Evolutionary conservation across 2,113 vertebrate genomes (phyloP), one percentile per base, ranked within the genome.

Genomic region (Sarotherodon lohbergeri): DNA sequence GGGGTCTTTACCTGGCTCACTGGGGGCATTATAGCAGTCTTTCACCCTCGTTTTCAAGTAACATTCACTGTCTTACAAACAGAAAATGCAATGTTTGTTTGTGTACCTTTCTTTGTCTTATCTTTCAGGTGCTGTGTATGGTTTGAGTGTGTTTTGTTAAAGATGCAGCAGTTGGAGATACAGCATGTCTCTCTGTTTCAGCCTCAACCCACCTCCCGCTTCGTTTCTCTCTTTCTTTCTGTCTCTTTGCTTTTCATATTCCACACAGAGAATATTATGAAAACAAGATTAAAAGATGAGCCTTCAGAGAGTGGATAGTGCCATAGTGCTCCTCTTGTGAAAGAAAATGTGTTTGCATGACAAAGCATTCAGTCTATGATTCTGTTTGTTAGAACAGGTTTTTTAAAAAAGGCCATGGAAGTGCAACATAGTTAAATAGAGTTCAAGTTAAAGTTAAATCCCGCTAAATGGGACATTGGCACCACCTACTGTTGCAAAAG

Each of bases 201-300:
- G 52, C 19, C 3, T 11, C 52, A 55, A 55, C n/a, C n/a, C 19
- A 54, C 19, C 50, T 10, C 19, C 19, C 0, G 3, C 2, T n/a
- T 54, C 50, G 3, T 54, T 52, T 52, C 50, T 1, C 48, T 50
- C 48, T 52, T 4, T 48, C 48, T 50, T 22, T 54, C 52, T 54
- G 9, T 54, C 9, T n/a, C 19, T 54, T n/a, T 50, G 0, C 52
- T 54, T 55, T 55, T 55, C 9, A 11, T 55, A 0, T 55, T 55
- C n/a, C n/a, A 22, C 52, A 22, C n/a, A 55, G 52, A 54, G 11
- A 54, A 54, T 54, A 54, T 22, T 6, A 22, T 54, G 52, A 54
- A 54, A 22, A 54, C 19, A 22, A 11, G 2, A 22, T 11, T 54
- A 6, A n/a, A 54, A 22, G 19, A 54, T 3, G 52, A 54, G 5